Evolutionary conservation across 2,888 invertebrate species (phyloP), one percentile per base, ranked within the genome.

Genomic region (Drosophila subsilvestris): DNA sequence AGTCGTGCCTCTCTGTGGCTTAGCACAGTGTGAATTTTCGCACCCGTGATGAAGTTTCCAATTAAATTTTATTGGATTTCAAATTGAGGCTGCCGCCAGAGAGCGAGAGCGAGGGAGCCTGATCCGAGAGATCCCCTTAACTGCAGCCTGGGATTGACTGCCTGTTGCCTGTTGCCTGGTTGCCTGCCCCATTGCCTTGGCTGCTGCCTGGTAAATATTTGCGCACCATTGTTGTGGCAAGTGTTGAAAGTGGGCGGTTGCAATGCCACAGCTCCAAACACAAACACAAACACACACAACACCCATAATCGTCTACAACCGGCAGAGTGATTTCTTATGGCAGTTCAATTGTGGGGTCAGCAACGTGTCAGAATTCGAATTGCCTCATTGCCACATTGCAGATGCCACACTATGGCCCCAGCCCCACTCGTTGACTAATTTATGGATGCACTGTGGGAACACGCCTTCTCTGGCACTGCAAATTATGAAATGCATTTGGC

Each of bases 1-100:
- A 84, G 80, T 84, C 83, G 83, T 82, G 75, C 70, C 57, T 17
- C 51, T 55, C 70, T 22, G 63, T 69, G 62, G 57, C 71, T 47
- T 51, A 7, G 48, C 48, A 56, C 65, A 79, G 89, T 89, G 90
- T 89, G 87, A 90, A 89, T 83, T 90, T 89, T 90, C 78, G 83
- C 90, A 90, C 89, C 88, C 82, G 83, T 88, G 88, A 88, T 86
- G 84, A 89, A 90, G 84, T 88, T 89, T 90, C 90, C 90, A 90
- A 90, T 90, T 90, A 90, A 89, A 89, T 90, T 89, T 89, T 90
- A 89, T 90, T 89, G 79, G 78, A 86, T 83, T 86, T 82, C 80
- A 87, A 88, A 89, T 86, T 89, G 88, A 76, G 84, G 76, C 81
- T 83, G 74, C 63, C 66, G 54, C 63, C 48, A 48, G 49, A 75